phyloP scores from a whole-genome alignment of 1,140 invertebrate species.

The Zaprionus ornatus region DNA sequence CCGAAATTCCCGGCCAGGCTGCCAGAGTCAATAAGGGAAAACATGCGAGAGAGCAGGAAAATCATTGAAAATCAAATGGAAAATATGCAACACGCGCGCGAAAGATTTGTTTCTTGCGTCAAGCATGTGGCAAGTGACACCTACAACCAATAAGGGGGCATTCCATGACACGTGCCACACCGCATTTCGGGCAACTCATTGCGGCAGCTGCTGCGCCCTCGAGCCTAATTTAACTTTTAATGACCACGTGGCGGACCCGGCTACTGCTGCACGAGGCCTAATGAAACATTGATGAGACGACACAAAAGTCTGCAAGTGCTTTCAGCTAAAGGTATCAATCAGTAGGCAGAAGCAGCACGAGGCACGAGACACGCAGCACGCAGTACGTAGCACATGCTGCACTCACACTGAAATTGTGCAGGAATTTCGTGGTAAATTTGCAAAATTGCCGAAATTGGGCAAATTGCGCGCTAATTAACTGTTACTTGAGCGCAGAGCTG shows the following conservation, averaged over 20 bases:
- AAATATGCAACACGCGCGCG: conserved; percentile 1
- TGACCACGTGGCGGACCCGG: conserved; percentile 1
- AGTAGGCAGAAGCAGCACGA: not conserved
- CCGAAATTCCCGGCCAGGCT: not conserved
- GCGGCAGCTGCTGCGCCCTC: conserved; percentile 2
- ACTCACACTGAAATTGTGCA: not conserved
- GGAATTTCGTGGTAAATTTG: not conserved
- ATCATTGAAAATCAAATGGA: conserved; percentile 6
- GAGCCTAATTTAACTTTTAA: conserved; percentile 23
- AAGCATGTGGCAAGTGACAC: conserved; percentile 2
- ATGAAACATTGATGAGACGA: conserved; percentile 43
- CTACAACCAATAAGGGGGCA: not conserved
- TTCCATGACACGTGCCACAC: not conserved
- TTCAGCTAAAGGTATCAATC: conserved; percentile 47
- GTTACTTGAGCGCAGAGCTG: not conserved
- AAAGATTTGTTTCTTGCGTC: conserved; percentile 14
- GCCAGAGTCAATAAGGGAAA: conserved; percentile 9
- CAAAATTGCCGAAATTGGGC: conserved; percentile 2
- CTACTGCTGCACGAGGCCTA: not conserved
- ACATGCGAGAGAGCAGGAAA: not conserved
- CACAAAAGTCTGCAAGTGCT: conserved; percentile 9
- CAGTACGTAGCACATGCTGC: not conserved
- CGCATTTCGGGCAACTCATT: conserved; percentile 16
- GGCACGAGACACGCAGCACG: no score
- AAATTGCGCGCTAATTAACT: conserved; percentile 56